These are phyloP conservation scores for Anthoscopus minutus DNA, from an alignment of 2,113 vertebrate species.

Conservation along the genomic window DNA sequence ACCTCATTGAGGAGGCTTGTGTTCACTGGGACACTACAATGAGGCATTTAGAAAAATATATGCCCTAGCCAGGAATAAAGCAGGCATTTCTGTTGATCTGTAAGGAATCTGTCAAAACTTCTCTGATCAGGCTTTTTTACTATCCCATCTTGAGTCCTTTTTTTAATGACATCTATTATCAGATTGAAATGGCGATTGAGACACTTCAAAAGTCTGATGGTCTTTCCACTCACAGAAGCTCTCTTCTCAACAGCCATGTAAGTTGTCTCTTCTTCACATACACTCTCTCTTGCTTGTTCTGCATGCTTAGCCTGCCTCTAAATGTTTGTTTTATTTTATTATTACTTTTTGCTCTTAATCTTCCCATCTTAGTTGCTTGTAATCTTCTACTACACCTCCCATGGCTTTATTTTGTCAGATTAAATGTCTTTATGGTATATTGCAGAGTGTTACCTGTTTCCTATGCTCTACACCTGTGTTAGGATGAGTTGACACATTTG, in stretches of 20 bases:
- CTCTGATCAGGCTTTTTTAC: slow-evolving; percentile 79
- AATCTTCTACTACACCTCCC: slow-evolving; percentile 51
- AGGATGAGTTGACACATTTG: background rate
- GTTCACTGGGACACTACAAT: background rate
- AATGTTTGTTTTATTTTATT: slow-evolving; percentile 75
- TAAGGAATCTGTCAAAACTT: slow-evolving; percentile 71
- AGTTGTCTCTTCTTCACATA: slow-evolving; percentile 80
- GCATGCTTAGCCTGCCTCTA: slow-evolving; percentile 77
- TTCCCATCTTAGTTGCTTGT: slow-evolving; percentile 64
- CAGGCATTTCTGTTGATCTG: slow-evolving; percentile 54
- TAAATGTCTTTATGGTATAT: slow-evolving; percentile 44
- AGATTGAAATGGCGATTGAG: slow-evolving; percentile 89
- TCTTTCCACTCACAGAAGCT: slow-evolving; percentile 85
- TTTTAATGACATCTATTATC: slow-evolving; percentile 88
- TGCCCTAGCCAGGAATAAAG: slow-evolving; percentile 43
- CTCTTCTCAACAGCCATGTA: slow-evolving; percentile 88
- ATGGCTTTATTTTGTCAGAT: slow-evolving; percentile 54
- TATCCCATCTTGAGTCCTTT: slow-evolving; percentile 83
- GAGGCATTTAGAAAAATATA: background rate
- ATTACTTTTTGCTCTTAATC: slow-evolving; percentile 67
- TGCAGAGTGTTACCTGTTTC: slow-evolving; percentile 21
- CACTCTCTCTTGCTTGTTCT: slow-evolving; percentile 74
- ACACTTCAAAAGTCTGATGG: slow-evolving; percentile 87
- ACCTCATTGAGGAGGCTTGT: background rate
- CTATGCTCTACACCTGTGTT: slow-evolving; percentile 1